These are phyloP conservation scores for Hestina assimilis DNA, from an alignment of 1,140 invertebrate species.

Conservation along the genomic window DNA sequence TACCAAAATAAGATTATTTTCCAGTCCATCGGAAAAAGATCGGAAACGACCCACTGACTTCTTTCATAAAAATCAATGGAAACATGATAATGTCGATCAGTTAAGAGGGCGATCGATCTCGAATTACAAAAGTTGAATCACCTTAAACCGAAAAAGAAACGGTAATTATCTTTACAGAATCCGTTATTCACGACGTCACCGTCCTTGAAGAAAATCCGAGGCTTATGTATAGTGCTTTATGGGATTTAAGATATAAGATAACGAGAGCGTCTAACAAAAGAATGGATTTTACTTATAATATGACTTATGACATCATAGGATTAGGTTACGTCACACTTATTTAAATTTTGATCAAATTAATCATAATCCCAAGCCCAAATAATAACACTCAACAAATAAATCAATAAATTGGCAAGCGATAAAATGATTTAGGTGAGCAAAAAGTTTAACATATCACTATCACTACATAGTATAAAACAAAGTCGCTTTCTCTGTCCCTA, in stretches of 20 bases:
- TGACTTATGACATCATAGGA: not conserved
- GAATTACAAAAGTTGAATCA: constrained; percentile 27
- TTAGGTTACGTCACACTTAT: not conserved
- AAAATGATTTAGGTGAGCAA: no score
- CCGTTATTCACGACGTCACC: constrained; percentile 44
- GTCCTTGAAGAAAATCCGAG: constrained; percentile 20
- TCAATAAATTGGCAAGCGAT: no score
- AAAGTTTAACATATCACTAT: no score
- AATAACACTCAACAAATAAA: no score
- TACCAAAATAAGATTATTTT: no score
- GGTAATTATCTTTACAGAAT: constrained; percentile 25
- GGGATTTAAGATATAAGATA: constrained; percentile 38
- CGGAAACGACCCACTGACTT: constrained; percentile 18
- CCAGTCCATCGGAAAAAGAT: not conserved
- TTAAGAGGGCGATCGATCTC: constrained; percentile 11
- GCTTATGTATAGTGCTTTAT: not conserved
- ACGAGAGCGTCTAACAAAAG: constrained; percentile 35
- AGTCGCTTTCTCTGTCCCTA: no score
- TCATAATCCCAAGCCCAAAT: not conserved
- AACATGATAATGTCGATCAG: constrained; percentile 7
- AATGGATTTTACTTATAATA: constrained; percentile 19
- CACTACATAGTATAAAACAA: no score
- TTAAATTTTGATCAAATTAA: not conserved
- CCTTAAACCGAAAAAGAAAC: constrained; percentile 28
- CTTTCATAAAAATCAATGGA: constrained; percentile 12